phyloP scores from a whole-genome alignment of 2,888 invertebrate genomes.

The Acrobasis suavella region DNA sequence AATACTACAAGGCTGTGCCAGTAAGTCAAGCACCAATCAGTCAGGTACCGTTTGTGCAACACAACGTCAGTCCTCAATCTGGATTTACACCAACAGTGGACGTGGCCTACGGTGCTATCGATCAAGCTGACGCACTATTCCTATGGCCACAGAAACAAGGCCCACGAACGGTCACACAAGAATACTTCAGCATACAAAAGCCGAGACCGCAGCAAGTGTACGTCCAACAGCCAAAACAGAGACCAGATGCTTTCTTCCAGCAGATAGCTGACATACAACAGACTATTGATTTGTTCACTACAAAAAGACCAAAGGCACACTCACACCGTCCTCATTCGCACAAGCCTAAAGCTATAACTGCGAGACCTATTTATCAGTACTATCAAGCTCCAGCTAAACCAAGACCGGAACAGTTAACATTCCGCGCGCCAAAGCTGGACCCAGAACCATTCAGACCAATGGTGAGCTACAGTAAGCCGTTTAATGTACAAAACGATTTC shows the following conservation, averaged over 20 bases:
- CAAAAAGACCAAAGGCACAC: conserved; percentile 79
- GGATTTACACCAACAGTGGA: conserved; percentile 66
- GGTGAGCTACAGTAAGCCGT: conserved; percentile 82
- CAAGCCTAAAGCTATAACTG: conserved; percentile 76
- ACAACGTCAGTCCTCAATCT: conserved; percentile 58
- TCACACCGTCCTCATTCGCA: conserved; percentile 62
- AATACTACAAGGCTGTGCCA: conserved; percentile 72
- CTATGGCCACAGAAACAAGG: conserved; percentile 79
- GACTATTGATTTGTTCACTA: conserved; percentile 84
- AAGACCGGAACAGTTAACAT: conserved; percentile 70
- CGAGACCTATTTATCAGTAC: conserved; percentile 87
- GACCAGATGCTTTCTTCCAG: conserved; percentile 83
- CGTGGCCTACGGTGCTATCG: conserved; percentile 72
- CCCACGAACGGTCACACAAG: conserved; percentile 75
- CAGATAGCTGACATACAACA: conserved; percentile 86
- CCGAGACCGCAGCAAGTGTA: conserved; percentile 65
- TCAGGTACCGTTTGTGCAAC: conserved; percentile 51
- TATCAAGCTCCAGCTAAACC: conserved; percentile 86
- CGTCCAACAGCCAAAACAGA: conserved; percentile 65
- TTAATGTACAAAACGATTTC: conserved; percentile 70
- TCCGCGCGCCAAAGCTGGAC: conserved; percentile 79
- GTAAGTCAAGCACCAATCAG: conserved; percentile 45
- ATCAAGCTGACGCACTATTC: conserved; percentile 73
- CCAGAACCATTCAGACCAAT: conserved; percentile 85
- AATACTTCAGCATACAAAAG: conserved; percentile 79